Percentiles rank a stretch among this genome's conserved stretches.
phyloP scores from a whole-genome alignment of 23 tunicate genomes.

The Styela plicata region DNA sequence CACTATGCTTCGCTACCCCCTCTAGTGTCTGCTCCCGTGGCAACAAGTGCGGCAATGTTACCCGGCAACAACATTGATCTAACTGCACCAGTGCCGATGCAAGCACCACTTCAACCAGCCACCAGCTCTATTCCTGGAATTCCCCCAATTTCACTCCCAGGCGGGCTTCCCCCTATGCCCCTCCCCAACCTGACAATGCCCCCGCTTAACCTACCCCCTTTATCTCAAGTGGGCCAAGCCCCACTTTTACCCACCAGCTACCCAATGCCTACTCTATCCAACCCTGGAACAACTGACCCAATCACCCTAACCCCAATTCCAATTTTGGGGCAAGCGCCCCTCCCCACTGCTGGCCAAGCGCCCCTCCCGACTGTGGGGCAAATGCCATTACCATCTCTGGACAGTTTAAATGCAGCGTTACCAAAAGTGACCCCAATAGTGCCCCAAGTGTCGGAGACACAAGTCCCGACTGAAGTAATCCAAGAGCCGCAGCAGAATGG shows the following conservation, averaged over 20 bases:
- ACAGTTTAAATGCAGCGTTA: slow-evolving; percentile 50
- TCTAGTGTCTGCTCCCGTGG: slow-evolving; percentile 48
- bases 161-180: slow-evolving; percentile 23
- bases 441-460: neutral
- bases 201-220: slow-evolving; percentile 41
- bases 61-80: slow-evolving; percentile 73
- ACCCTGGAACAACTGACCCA: neutral
- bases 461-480: slow-evolving; percentile 1
- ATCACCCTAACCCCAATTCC: neutral
- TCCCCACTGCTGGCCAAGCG: neutral
- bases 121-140: slow-evolving; percentile 16
- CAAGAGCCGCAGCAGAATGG: slow-evolving; percentile 22
- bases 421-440: slow-evolving; percentile 37
- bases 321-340: neutral
- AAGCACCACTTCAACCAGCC: slow-evolving; percentile 30
- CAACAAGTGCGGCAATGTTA: slow-evolving; percentile 67
- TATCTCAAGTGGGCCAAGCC: slow-evolving; percentile 8
- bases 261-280: slow-evolving; percentile 12
- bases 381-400: slow-evolving; percentile 63
- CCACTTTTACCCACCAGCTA: slow-evolving; percentile 11
- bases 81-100: slow-evolving; percentile 59
- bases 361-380: slow-evolving; percentile 19
- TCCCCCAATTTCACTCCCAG: slow-evolving; percentile 19
- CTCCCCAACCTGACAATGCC: slow-evolving; percentile 45
- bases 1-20: slow-evolving; percentile 9